Base-by-base conservation (phyloP, 2,888 invertebrate genomes). In the Macrosiphum euphorbiae region DNA sequence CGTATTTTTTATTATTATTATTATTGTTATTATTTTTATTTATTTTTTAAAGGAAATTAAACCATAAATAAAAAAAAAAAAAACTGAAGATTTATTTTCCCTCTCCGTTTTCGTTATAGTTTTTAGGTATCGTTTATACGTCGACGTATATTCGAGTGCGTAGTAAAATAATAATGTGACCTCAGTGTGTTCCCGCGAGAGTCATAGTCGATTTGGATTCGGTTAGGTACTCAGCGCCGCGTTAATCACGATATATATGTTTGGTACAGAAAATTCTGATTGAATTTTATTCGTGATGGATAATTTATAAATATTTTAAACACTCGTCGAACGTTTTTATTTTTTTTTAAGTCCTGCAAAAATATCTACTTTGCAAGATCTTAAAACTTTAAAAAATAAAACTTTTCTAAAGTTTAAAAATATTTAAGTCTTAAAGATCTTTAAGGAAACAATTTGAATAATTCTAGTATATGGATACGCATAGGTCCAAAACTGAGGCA, bases 41-140 rank as follows among this genome's bases (percentile, higher is more conserved):
- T 26, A 26, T 86, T 58, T 91, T 52, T 41, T 47, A 35, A 67
- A 92, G 92, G 92, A 92, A 92, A 92, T 92, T 92, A 92, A 92
- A 92, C 87, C 67, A 92, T 92, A 92, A 92, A 92, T 92, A 88
- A 92, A 92, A 91, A 55, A 41, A 35, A 41, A 91, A 91, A 52
- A 88, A 88, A 20, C 24, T n/a, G 55, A 26, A 55, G 84, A 91
- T 78, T 85, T 85, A 41, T 85, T 84, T 44, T 91, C 41, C 47
- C 24, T 35, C n/a, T 35, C 50, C 50, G 24, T 90, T 90, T 35
- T 78, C 26, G 67, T 90, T 78, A 90, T 78, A 78, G 67, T 89
- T 89, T 88, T 89, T 78, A 35, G 78, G 78, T 28, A 41, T 26
- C 26, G 44, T 88, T n/a, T 88, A 26, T 13, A 88, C 35, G 78